Percentiles rank a stretch among this genome's conserved stretches.
phyloP scores from a whole-genome alignment of 2,888 invertebrate species.

The Incurvaria masculella region DNA sequence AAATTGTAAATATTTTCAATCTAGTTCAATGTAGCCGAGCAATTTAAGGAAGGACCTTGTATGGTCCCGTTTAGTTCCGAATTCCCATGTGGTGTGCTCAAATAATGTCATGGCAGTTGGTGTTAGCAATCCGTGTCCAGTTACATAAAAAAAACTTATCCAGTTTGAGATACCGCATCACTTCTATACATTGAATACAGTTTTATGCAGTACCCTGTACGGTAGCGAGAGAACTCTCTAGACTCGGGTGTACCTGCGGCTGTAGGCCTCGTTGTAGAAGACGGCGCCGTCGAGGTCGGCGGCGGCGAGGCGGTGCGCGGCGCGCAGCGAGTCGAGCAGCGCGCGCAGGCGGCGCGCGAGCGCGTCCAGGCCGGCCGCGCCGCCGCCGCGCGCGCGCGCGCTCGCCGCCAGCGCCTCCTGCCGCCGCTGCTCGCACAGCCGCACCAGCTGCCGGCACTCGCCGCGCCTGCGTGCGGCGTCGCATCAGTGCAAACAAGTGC shows the following conservation, averaged over 20 bases:
- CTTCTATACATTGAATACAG: no score
- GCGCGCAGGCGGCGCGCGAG: conserved; percentile 52
- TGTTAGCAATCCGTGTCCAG: no score
- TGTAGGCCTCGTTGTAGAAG: conserved; percentile 75
- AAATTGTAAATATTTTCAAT: neutral
- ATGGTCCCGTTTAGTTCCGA: no score
- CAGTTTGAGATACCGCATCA: no score
- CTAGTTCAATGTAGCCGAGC: neutral
- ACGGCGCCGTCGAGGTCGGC: conserved; percentile 75
- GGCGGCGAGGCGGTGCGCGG: conserved; percentile 71
- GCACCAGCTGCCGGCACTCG: conserved; percentile 74
- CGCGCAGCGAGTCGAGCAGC: conserved; percentile 61
- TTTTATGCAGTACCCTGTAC: neutral
- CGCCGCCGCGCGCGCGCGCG: conserved; percentile 51
- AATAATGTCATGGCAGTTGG: no score
- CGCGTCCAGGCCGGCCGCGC: conserved; percentile 55
- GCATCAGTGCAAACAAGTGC: no score
- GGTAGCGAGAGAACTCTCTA: conserved; percentile 14
- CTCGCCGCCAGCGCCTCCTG: conserved; percentile 55
- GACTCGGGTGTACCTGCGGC: conserved; percentile 26
- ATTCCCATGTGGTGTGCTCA: no score
- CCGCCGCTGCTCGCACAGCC: conserved; percentile 77
- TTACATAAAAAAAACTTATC: no score
- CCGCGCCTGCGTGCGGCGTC: conserved; percentile 58
- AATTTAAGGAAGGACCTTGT: no score